A percentile compares a stretch with the other conserved stretches of the same genome.
Evolutionary conservation across 2,113 vertebrate species (phyloP).

Genomic region (Dunckerocampus dactyliophorus): DNA sequence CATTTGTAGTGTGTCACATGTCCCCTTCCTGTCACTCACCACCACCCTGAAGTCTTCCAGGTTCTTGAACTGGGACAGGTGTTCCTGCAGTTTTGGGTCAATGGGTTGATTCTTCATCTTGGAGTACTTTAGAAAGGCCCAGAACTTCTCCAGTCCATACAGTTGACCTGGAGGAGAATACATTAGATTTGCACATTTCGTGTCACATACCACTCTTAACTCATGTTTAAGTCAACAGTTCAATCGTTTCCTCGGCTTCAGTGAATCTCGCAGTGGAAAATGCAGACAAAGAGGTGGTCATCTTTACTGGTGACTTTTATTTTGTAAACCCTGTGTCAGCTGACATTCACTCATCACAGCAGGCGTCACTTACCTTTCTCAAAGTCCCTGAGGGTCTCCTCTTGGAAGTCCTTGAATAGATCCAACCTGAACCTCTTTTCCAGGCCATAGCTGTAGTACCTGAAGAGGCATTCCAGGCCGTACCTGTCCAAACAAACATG

Average conservation of each 20-base stretch:
- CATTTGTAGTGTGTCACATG: too few relatives aligned
- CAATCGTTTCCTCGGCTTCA: too few relatives aligned
- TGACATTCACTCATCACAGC: neutral
- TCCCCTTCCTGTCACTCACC: constrained; percentile 63
- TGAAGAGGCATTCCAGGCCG: constrained; percentile 94
- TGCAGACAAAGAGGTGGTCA: too few relatives aligned
- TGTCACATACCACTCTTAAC: neutral
- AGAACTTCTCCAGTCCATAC: constrained; percentile 97
- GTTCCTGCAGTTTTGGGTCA: constrained; percentile 85
- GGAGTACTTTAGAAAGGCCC: constrained; percentile 95
- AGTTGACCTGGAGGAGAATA: constrained; percentile 79
- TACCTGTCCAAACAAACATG: constrained; percentile 72
- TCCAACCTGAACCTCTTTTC: constrained; percentile 92
- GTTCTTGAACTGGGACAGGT: constrained; percentile 86
- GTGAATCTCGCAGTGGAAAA: too few relatives aligned
- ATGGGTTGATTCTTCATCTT: constrained; percentile 79
- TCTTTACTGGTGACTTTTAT: too few relatives aligned
- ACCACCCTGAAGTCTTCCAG: constrained; percentile 96
- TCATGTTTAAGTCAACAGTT: too few relatives aligned
- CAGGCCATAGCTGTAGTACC: constrained; percentile 96
- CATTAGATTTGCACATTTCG: too few relatives aligned
- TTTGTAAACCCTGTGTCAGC: neutral
- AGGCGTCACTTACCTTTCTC: constrained; percentile 82
- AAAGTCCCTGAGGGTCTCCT: constrained; percentile 91
- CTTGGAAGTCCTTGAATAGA: constrained; percentile 94